Percentiles rank a stretch among this genome's conserved stretches.
phyloP scores from a whole-genome alignment of 2,797 vertebrate genomes.

The Apogon talboti region DNA sequence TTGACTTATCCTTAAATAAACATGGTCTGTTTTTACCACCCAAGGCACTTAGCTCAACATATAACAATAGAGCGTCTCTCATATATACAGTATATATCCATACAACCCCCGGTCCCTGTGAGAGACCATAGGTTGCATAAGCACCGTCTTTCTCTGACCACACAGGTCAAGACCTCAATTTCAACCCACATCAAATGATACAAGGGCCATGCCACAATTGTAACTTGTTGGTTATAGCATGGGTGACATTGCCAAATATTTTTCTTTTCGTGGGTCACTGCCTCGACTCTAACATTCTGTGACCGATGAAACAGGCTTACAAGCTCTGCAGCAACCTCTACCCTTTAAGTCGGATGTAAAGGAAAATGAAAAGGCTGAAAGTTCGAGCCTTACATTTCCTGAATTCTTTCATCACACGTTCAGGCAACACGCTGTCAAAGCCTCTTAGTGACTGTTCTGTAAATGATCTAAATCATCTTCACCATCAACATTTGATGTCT shows the following conservation, averaged over 20 bases:
- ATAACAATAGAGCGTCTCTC: conserved; percentile 32
- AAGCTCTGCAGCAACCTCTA: conserved; percentile 41
- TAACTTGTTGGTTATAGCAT: conserved; percentile 58
- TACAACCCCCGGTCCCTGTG: conserved; percentile 39
- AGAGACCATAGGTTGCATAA: conserved; percentile 33
- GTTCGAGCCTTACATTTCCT: conserved; percentile 28
- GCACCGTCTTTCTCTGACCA: conserved; percentile 48
- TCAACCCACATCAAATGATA: conserved; percentile 66
- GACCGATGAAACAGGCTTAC: conserved; percentile 71
- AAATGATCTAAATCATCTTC: conserved; percentile 73
- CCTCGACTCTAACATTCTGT: conserved; percentile 32
- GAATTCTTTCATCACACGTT: conserved; percentile 48
- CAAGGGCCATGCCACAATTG: conserved; percentile 41
- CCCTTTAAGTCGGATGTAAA: conserved; percentile 46
- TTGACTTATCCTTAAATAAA: conserved; percentile 18
- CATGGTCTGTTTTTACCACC: conserved; percentile 11
- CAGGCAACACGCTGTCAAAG: conserved; percentile 55
- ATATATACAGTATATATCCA: conserved; percentile 5
- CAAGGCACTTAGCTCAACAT: conserved; percentile 21
- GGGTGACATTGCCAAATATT: conserved; percentile 65
- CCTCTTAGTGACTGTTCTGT: conserved; percentile 72
- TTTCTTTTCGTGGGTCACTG: conserved; percentile 57
- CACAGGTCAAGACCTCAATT: conserved; percentile 77
- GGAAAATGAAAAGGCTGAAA: conserved; percentile 47
- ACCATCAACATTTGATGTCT: conserved; percentile 37